phyloP scores from a whole-genome alignment of 1,140 invertebrate genomes.

The Zaprionus vittiger region DNA sequence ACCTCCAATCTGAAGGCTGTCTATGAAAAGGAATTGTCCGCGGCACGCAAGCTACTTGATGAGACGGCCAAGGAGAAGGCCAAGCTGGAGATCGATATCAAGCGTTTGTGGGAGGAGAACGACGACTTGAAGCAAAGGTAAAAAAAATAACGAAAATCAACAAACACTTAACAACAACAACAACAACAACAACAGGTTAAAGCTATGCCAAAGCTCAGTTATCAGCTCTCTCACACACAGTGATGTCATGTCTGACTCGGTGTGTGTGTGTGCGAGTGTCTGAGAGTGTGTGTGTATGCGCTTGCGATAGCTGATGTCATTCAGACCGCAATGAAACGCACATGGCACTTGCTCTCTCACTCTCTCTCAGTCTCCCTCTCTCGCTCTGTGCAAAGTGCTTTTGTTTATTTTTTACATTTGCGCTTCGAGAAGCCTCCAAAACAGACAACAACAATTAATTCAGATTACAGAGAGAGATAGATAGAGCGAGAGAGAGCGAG shows the following conservation, averaged over 20 bases:
- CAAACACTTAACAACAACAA: slow-evolving; percentile 30
- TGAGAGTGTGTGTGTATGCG: slow-evolving; percentile 7
- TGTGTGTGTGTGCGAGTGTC: slow-evolving; percentile 3
- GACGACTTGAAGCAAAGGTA: slow-evolving; percentile 94
- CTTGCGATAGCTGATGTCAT: slow-evolving; percentile 67
- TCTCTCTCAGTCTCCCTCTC: slow-evolving; percentile 4
- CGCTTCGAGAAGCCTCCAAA: slow-evolving; percentile 65
- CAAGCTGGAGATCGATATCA: slow-evolving; percentile 95
- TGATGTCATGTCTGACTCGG: slow-evolving; percentile 67
- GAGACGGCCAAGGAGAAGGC: slow-evolving; percentile 96
- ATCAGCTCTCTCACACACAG: slow-evolving; percentile 34
- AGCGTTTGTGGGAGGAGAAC: slow-evolving; percentile 93
- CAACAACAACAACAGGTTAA: slow-evolving; percentile 29
- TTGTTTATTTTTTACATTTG: slow-evolving; percentile 78
- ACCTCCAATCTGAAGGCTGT: slow-evolving; percentile 94
- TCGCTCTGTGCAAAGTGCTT: not conserved
- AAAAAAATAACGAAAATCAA: slow-evolving; percentile 8
- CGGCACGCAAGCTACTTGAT: slow-evolving; percentile 95
- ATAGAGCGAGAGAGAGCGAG: too few relatives aligned
- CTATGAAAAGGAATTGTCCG: slow-evolving; percentile 96
- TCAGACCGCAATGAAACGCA: slow-evolving; percentile 43
- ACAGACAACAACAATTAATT: slow-evolving; percentile 16
- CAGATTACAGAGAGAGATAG: not conserved
- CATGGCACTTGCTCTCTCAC: slow-evolving; percentile 43
- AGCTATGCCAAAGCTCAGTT: slow-evolving; percentile 21